A percentile compares a stretch with the other conserved stretches of the same genome.
Evolutionary conservation across 1,140 invertebrate genomes (phyloP).

Genomic region (Pantala flavescens): DNA sequence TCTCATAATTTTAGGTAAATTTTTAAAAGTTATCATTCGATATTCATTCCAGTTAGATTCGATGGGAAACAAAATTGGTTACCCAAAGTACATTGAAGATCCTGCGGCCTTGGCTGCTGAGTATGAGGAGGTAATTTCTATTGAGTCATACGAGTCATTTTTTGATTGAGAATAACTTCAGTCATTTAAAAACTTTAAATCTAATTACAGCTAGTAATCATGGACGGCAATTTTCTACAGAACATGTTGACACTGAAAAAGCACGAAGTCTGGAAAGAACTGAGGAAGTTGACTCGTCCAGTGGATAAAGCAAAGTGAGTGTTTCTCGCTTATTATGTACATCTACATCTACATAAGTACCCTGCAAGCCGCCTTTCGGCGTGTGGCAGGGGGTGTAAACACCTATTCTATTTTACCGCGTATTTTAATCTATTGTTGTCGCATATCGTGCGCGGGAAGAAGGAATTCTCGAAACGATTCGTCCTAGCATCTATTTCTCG

Average conservation of each 20-base stretch:
- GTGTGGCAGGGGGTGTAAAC: no score
- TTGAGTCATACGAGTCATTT: slow-evolving; percentile 11
- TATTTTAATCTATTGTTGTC: no score
- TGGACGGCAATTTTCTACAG: slow-evolving; percentile 38
- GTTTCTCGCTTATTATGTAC: not conserved
- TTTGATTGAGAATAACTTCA: not conserved
- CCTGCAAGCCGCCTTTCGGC: no score
- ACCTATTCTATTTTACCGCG: no score
- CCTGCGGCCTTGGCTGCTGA: slow-evolving; percentile 38
- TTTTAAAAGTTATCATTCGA: no score
- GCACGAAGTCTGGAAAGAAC: slow-evolving; percentile 37
- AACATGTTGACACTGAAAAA: slow-evolving; percentile 38
- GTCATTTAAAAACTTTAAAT: slow-evolving; percentile 14
- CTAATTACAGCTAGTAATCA: slow-evolving; percentile 36
- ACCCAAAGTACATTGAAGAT: slow-evolving; percentile 43
- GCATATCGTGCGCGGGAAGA: no score
- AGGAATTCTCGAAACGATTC: no score
- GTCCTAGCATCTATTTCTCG: no score
- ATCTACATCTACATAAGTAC: no score
- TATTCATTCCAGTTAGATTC: slow-evolving; percentile 30
- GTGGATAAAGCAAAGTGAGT: slow-evolving; percentile 42
- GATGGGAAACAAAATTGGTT: slow-evolving; percentile 40
- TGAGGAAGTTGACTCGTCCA: slow-evolving; percentile 38
- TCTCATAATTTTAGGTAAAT: no score
- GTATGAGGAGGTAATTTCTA: slow-evolving; percentile 37